Percentiles rank a stretch among this genome's conserved stretches.
Conservation (phyloP, 2,888 invertebrate genomes). For the Leptinotarsa tumamoca region DNA sequence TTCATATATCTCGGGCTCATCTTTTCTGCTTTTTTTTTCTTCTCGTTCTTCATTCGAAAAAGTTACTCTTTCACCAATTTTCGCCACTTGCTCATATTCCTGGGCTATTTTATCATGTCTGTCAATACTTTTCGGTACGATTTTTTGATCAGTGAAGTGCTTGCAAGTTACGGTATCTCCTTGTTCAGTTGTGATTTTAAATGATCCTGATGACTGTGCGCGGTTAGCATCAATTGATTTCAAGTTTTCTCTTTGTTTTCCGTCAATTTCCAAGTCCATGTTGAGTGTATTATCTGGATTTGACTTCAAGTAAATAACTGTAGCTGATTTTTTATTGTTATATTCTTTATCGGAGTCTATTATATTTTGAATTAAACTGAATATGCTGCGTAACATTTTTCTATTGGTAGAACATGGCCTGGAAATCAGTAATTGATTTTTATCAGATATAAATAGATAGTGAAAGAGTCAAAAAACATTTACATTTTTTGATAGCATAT, state of each 20-base stretch:
- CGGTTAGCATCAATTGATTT: slow-evolving; percentile 35
- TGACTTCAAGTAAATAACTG: slow-evolving; percentile 49
- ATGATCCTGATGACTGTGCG: slow-evolving; percentile 32
- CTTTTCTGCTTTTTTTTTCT: slow-evolving; percentile 25
- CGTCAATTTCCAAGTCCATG: slow-evolving; percentile 51
- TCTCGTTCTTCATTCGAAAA: slow-evolving; percentile 35
- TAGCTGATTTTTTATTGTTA: slow-evolving; percentile 50
- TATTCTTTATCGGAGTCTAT: slow-evolving; percentile 52
- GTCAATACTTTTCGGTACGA: slow-evolving; percentile 35
- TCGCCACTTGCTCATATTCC: slow-evolving; percentile 33
- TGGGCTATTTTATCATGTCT: slow-evolving; percentile 29
- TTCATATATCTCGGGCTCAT: slow-evolving; percentile 18
- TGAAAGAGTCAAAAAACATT: neutral
- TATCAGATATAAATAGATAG: slow-evolving; percentile 9
- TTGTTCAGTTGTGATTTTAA: slow-evolving; percentile 48
- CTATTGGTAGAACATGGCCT: slow-evolving; percentile 39
- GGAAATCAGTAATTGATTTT: slow-evolving; percentile 16
- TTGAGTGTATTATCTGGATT: slow-evolving; percentile 46
- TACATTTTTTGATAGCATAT: neutral
- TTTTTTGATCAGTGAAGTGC: slow-evolving; percentile 39
- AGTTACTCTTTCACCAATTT: slow-evolving; percentile 32
- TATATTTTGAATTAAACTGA: slow-evolving; percentile 54
- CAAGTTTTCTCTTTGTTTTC: slow-evolving; percentile 38
- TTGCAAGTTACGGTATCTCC: slow-evolving; percentile 50
- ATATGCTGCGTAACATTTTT: slow-evolving; percentile 55